These are phyloP conservation scores for Platerodrilus igneus DNA, from an alignment of 2,888 invertebrate species.

Conservation along the genomic window DNA sequence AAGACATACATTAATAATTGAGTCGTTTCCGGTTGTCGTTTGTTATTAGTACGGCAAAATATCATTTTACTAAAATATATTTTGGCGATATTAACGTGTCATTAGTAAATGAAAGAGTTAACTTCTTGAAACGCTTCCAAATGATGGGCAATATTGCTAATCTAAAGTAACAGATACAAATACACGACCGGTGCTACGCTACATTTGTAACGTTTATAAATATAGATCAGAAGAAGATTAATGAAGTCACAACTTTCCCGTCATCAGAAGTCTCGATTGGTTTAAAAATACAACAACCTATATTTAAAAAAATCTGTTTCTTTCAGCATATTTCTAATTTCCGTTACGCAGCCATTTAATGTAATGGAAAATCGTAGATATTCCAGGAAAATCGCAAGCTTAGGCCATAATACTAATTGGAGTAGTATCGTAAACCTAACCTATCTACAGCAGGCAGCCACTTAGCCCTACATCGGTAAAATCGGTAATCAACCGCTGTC, in stretches of 20 bases:
- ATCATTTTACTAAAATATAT: too few relatives aligned
- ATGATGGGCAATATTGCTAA: conserved; percentile 20
- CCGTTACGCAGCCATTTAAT: conserved; percentile 25
- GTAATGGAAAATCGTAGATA: conserved; percentile 29
- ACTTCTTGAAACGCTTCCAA: conserved; percentile 21
- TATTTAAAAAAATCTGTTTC: too few relatives aligned
- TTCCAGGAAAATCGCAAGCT: conserved; percentile 28
- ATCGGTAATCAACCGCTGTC: conserved; percentile 40
- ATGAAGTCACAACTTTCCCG: conserved; percentile 1
- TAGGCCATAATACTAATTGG: conserved; percentile 41
- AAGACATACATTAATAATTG: too few relatives aligned
- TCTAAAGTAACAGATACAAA: conserved; percentile 21
- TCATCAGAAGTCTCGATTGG: too few relatives aligned
- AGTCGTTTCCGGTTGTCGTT: too few relatives aligned
- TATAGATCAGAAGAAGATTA: conserved; percentile 10
- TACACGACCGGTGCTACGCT: conserved; percentile 15
- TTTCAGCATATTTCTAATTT: too few relatives aligned
- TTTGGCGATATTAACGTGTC: too few relatives aligned
- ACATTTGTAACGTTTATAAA: conserved; percentile 14
- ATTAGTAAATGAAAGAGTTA: conserved; percentile 19
- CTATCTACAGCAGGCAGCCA: conserved; percentile 39
- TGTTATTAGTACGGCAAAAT: too few relatives aligned
- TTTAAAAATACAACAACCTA: too few relatives aligned
- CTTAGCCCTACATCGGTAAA: conserved; percentile 37
- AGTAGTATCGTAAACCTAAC: conserved; percentile 39